Base-by-base conservation (phyloP, 1,140 invertebrate genomes). In the Notospermus geniculatus region DNA sequence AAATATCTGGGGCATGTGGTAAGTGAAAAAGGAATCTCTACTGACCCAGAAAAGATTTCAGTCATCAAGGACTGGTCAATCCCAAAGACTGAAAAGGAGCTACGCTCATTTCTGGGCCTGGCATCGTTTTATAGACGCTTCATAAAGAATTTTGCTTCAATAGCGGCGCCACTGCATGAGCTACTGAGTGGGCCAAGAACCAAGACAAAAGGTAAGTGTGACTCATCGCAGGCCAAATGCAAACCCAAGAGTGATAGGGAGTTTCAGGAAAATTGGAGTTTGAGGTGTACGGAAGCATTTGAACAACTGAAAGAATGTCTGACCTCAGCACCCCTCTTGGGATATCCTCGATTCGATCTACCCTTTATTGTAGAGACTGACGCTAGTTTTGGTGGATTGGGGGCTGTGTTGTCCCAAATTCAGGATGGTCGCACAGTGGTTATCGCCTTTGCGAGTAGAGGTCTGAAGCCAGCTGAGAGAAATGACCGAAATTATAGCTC, bases 111-210 rank as follows among this genome's bases (percentile, higher is more conserved):
- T 61, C 64, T 83, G 11, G 83, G 82, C 1, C 75, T 83, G 57
- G 69, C 77, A 1, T 71, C 72, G 29, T 85, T 80, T 67, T 85
- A 84, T 67, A 64, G 74, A 2, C 71, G 74, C 45, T 84, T 85
- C 59, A 70, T 83, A 11, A 71, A 64, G 4, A 75, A 79, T 56
- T 74, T 79, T 22, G 71, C 79, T 1, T 54, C 63, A n/a, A 58
- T 77, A 17, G 65, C 76, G 30, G 56, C 65, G 13, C 81, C 80
- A 7, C 62, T 83, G 2, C 60, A 63, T 2, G 64, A 66, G 41
- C 39, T 71, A 17, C 63, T 64, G 0, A 61, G 65, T 9, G 28
- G 39, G 52, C 57, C 62, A 36, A 62, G 43, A 19, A 25, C 46
- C 25, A 50, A 27, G n/a, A 23, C 4, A 5, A 50, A 50, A 27